Conservation (phyloP, 2,113 vertebrate genomes). For the Pao palembangensis region DNA sequence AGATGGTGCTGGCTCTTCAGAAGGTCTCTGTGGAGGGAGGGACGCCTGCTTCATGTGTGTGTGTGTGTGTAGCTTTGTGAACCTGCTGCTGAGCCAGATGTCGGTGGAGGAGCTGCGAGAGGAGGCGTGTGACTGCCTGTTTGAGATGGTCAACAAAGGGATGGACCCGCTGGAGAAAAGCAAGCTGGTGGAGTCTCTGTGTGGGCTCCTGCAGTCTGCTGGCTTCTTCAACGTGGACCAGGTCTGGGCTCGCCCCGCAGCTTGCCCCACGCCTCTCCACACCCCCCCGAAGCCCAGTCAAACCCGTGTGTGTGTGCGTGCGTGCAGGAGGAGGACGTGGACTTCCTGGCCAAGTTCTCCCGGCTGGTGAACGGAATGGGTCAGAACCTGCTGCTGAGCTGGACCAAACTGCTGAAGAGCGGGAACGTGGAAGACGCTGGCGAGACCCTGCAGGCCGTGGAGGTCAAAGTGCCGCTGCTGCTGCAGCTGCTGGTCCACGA, state of each 20-base stretch:
- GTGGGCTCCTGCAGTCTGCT: constrained; percentile 89
- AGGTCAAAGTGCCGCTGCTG: constrained; percentile 91
- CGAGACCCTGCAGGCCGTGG: constrained; percentile 85
- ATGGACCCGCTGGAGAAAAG: constrained; percentile 98
- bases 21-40: too few species aligned
- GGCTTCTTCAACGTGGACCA: constrained; percentile 96
- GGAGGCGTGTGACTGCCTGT: constrained; percentile 97
- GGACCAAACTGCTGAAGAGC: constrained; percentile 87
- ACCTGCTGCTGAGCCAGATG: constrained; percentile 97
- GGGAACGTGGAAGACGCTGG: constrained; percentile 83
- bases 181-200: constrained; percentile 95
- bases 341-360: constrained; percentile 97
- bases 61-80: constrained; percentile 90
- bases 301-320: too few species aligned
- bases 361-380: constrained; percentile 97
- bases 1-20: background rate
- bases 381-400: constrained; percentile 95
- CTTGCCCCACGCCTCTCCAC: too few species aligned
- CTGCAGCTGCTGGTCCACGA: constrained; percentile 90
- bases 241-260: constrained; percentile 65
- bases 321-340: constrained; percentile 93
- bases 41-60: background rate
- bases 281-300: too few species aligned
- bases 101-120: constrained; percentile 94
- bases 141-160: constrained; percentile 97